phyloP scores from a whole-genome alignment of 2,797 vertebrate genomes.

The Smutsia temminckii region DNA sequence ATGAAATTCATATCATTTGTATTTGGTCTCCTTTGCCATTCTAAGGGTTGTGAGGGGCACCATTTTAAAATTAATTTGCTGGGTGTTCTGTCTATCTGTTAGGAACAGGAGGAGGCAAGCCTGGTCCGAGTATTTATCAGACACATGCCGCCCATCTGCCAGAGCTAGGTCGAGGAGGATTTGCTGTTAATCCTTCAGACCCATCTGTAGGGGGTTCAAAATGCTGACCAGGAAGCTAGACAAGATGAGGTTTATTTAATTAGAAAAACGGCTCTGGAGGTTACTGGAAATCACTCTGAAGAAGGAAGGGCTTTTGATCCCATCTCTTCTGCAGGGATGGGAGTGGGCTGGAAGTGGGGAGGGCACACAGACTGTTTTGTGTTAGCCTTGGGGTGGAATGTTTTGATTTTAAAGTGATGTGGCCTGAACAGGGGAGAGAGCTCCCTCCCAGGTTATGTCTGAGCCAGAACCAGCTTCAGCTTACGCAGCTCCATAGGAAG shows the following conservation, averaged over 20 bases:
- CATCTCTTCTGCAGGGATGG: slow-evolving; percentile 73
- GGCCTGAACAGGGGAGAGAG: not conserved
- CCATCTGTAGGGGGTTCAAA: slow-evolving; percentile 95
- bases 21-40: slow-evolving; percentile 82
- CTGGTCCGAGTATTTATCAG: slow-evolving; percentile 89
- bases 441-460: slow-evolving; percentile 71
- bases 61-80: slow-evolving; percentile 89
- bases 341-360: slow-evolving; percentile 63
- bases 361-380: slow-evolving; percentile 42
- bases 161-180: slow-evolving; percentile 91
- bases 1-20: slow-evolving; percentile 86
- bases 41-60: slow-evolving; percentile 85
- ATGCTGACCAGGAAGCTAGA: slow-evolving; percentile 94
- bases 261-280: slow-evolving; percentile 88
- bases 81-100: slow-evolving; percentile 87
- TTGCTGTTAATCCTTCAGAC: slow-evolving; percentile 96
- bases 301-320: slow-evolving; percentile 85
- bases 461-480: not conserved
- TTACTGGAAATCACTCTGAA: slow-evolving; percentile 88
- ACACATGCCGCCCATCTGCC: slow-evolving; percentile 95
- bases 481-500: slow-evolving; percentile 32
- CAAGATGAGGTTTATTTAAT: slow-evolving; percentile 93
- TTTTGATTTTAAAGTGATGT: not conserved
- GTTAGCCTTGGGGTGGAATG: slow-evolving; percentile 33
- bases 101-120: slow-evolving; percentile 87